phyloP scores from a whole-genome alignment of 2,113 vertebrate species.

The Camelus dromedarius region DNA sequence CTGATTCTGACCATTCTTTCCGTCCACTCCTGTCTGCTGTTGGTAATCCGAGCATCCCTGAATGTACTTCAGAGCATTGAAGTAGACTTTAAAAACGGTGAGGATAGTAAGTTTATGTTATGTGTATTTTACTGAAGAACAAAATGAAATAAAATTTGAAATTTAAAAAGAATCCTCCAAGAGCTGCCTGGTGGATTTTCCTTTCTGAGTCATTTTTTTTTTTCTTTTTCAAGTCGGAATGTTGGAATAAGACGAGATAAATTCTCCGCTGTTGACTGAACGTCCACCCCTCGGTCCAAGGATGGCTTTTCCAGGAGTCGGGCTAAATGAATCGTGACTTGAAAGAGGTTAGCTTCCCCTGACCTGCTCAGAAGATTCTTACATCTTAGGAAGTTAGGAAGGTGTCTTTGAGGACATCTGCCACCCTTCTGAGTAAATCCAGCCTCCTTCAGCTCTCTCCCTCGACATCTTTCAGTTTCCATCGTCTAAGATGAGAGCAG shows the following conservation, averaged over 20 bases:
- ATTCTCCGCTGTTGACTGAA: neutral
- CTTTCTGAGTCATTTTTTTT: neutral
- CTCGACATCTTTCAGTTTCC: constrained; percentile 64
- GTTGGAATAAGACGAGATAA: neutral
- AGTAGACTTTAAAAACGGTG: neutral
- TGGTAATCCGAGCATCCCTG: neutral
- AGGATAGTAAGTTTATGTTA: neutral
- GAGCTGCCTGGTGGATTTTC: neutral
- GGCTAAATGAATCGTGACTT: neutral
- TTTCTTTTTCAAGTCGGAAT: neutral
- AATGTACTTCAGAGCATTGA: neutral
- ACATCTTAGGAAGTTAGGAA: constrained; percentile 65
- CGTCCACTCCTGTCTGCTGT: neutral
- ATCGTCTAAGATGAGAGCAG: constrained; percentile 65
- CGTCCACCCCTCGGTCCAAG: neutral
- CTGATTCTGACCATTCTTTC: neutral
- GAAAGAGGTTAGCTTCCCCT: neutral
- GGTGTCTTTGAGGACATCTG: neutral
- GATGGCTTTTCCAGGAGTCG: fast-evolving
- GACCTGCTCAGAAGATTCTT: constrained; percentile 56
- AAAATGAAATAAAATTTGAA: neutral
- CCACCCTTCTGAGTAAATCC: neutral
- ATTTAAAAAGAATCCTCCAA: neutral
- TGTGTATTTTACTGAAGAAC: no score
- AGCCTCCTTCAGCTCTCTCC: constrained; percentile 40